Evolutionary conservation across 2,797 vertebrate genomes (phyloP), one percentile per base, ranked within the genome.

Genomic region (Lemur catta): DNA sequence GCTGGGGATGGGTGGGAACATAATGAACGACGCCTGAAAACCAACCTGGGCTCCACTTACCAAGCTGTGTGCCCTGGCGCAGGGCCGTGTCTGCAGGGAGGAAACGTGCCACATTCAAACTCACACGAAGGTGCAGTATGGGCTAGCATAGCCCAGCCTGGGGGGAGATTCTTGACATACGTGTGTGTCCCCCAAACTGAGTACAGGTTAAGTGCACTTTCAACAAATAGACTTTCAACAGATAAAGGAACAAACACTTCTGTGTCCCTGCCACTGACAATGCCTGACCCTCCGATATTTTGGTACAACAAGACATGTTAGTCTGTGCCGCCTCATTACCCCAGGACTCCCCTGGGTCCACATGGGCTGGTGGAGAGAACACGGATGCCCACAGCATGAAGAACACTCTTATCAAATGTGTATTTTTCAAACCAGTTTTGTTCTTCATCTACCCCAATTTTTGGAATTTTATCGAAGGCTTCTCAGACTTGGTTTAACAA

Each of bases 401-500:
- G 15, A 59, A 71, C 3, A 1, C 26, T 35, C 38, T 84, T 57
- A 38, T 74, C 55, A 30, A 52, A 38, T 33, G 52, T 46, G 6
- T 43, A 33, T 33, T 88, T 93, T 92, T 71, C 65, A 67, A 38
- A n/a, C 18, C n/a, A 43, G 9, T 69, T 94, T 84, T 81, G 91
- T 59, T 35, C 50, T 46, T 28, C 7, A 35, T 20, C 48, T 57
- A 48, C 50, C 75, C 81, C 76, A 72, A 28, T 30, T 88, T 52
- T 57, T 57, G 38, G 20, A 22, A 65, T 84, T 89, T 82, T 52
- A 65, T 4, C 78, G 67, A 63, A 33, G 4, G 38, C 18, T 55
- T 84, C 48, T 65, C 48, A 69, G 94, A 50, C 35, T 57, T 84
- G 72, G 41, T 59, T 96, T 92, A 50, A 84, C 93, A 89, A 65